These are phyloP conservation scores for Noctua janthina DNA, from an alignment of 2,888 invertebrate genomes.

Conservation along the genomic window DNA sequence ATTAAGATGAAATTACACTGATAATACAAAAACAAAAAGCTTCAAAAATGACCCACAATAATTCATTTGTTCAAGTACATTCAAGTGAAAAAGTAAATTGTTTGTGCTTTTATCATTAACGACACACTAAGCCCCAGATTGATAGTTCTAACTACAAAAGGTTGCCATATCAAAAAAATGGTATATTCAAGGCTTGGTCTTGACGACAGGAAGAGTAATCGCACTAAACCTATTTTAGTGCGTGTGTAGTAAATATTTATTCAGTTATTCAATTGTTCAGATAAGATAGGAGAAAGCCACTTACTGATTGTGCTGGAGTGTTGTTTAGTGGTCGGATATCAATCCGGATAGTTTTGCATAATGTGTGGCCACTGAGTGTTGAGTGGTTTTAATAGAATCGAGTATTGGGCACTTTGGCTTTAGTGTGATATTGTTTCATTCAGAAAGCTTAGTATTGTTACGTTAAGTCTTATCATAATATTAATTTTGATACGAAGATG, in stretches of 20 bases:
- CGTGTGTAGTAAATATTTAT: conserved; percentile 45
- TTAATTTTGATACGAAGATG: background rate
- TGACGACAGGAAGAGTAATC: conserved; percentile 37
- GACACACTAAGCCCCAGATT: conserved; percentile 18
- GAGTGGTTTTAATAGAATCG: conserved; percentile 34
- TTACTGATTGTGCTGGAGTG: conserved; percentile 49
- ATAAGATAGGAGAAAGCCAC: conserved; percentile 52
- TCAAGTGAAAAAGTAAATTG: conserved; percentile 16
- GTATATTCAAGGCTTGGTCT: background rate
- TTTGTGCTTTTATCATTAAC: conserved; percentile 16
- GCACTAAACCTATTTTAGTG: conserved; percentile 29
- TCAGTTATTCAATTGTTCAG: conserved; percentile 47
- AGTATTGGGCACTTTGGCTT: conserved; percentile 20
- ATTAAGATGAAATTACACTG: conserved; percentile 38
- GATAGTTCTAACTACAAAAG: conserved; percentile 10
- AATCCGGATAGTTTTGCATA: conserved; percentile 31
- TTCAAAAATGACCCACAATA: background rate
- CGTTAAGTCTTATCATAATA: background rate
- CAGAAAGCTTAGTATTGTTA: background rate
- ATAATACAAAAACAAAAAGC: conserved; percentile 30
- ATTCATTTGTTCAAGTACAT: background rate
- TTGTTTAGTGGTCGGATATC: conserved; percentile 15
- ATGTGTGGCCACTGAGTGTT: background rate
- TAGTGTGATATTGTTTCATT: background rate
- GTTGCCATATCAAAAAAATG: conserved; percentile 2